These are phyloP conservation scores for Aurelia sp. DNA, from an alignment of 30 jellyfish, hydroid and myxozoan species.

Conservation along the genomic window DNA sequence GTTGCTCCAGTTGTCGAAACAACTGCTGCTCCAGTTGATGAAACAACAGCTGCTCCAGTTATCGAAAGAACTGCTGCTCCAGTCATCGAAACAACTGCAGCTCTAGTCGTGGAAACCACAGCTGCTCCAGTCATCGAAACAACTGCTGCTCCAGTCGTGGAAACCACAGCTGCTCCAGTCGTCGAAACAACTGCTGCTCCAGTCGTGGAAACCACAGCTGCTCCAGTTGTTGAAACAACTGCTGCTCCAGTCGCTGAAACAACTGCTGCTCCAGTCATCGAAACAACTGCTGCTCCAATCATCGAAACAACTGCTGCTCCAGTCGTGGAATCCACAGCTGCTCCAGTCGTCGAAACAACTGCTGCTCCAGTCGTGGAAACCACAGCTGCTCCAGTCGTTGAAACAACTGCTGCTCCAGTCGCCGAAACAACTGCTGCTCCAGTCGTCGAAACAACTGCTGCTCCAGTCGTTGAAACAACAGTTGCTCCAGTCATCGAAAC, in stretches of 20 bases:
- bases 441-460: constrained; percentile 16
- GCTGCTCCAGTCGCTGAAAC: constrained; percentile 22
- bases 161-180: constrained; percentile 36
- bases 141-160: constrained; percentile 5
- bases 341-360: not conserved
- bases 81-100: constrained; percentile 28
- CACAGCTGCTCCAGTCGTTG: constrained; percentile 24
- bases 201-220: constrained; percentile 7
- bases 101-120: constrained; percentile 4
- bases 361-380: constrained; percentile 34
- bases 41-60: constrained; percentile 43
- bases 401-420: constrained; percentile 24
- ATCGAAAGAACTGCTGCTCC: constrained; percentile 7
- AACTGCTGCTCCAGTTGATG: constrained; percentile 23
- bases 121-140: constrained; percentile 15
- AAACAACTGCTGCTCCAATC: constrained; percentile 6
- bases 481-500: constrained; percentile 39
- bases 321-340: constrained; percentile 4
- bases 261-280: constrained; percentile 23
- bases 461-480: constrained; percentile 15
- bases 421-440: constrained; percentile 17
- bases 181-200: constrained; percentile 14
- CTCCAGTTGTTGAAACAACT: not conserved
- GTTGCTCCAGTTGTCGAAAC: constrained; percentile 26
- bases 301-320: constrained; percentile 10